Conservation (phyloP, 2,797 vertebrate species). For the Bradypodion pumilum region DNA sequence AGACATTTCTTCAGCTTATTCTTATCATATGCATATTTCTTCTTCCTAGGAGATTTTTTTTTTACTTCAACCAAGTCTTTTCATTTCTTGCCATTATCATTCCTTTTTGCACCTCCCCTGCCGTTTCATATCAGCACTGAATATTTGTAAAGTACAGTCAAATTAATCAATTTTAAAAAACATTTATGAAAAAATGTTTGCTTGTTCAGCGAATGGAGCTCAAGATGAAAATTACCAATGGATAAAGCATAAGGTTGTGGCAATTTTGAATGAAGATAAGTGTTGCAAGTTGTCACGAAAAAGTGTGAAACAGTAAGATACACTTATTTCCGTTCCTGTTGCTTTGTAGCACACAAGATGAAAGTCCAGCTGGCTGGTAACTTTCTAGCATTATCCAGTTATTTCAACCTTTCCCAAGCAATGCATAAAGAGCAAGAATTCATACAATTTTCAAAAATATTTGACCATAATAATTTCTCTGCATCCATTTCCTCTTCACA, state of each 20-base stretch:
- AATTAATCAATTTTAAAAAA: slow-evolving; percentile 62
- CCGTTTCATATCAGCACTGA: slow-evolving; percentile 70
- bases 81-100: slow-evolving; percentile 75
- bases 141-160: slow-evolving; percentile 72
- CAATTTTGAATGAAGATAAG: slow-evolving; percentile 34
- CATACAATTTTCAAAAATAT: not conserved
- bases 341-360: not conserved
- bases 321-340: slow-evolving; percentile 5
- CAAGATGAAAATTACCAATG: slow-evolving; percentile 48
- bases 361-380: not conserved
- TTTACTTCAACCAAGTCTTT: slow-evolving; percentile 59
- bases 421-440: not conserved
- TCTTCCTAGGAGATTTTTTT: slow-evolving; percentile 67
- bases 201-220: slow-evolving; percentile 63
- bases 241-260: slow-evolving; percentile 58
- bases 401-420: not conserved
- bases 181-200: slow-evolving; percentile 18
- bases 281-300: slow-evolving; percentile 8
- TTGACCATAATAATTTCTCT: not conserved
- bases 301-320: not conserved
- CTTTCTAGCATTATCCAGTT: not conserved
- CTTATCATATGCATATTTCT: slow-evolving; percentile 72
- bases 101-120: slow-evolving; percentile 71
- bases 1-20: slow-evolving; percentile 71
- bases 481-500: not conserved